A percentile compares a stretch with the other conserved stretches of the same genome.
phyloP scores from a whole-genome alignment of 2,113 vertebrate species.

The Myxocyprinus asiaticus region DNA sequence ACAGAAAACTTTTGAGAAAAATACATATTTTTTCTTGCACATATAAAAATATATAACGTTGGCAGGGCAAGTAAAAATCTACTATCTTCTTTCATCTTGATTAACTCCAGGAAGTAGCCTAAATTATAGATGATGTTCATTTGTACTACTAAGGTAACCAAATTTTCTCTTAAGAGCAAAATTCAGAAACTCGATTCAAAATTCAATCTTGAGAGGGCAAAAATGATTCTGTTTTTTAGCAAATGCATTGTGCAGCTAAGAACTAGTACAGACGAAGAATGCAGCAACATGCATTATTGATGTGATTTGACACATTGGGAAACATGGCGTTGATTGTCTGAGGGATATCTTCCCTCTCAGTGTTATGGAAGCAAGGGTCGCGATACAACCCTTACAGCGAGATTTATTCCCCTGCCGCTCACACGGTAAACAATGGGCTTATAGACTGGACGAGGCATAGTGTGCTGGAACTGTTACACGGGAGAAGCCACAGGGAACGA shows the following conservation, averaged over 20 bases:
- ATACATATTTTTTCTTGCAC: no score
- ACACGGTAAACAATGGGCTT: slow-evolving; percentile 73
- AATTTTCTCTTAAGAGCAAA: no score
- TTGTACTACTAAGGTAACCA: no score
- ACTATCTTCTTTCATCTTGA: no score
- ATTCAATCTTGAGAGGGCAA: background rate
- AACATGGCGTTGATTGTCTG: slow-evolving; percentile 41
- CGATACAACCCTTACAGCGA: slow-evolving; percentile 55
- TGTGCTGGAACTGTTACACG: slow-evolving; percentile 65
- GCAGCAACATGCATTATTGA: slow-evolving; percentile 47
- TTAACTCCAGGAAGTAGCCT: no score
- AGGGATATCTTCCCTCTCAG: slow-evolving; percentile 25
- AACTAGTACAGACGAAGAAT: slow-evolving; percentile 24
- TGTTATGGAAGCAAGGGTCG: slow-evolving; percentile 29
- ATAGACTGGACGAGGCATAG: slow-evolving; percentile 67
- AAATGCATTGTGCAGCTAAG: slow-evolving; percentile 48
- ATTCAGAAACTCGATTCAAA: no score
- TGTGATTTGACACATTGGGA: slow-evolving; percentile 48
- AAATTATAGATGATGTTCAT: no score
- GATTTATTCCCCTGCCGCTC: slow-evolving; percentile 71
- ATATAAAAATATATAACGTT: no score
- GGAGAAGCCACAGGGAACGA: slow-evolving; percentile 73
- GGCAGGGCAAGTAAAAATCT: no score
- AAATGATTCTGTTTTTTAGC: slow-evolving; percentile 28
- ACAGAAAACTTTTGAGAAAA: no score